Evolutionary conservation across 2,888 invertebrate species (phyloP).

Genomic region (Thelaira solivaga): DNA sequence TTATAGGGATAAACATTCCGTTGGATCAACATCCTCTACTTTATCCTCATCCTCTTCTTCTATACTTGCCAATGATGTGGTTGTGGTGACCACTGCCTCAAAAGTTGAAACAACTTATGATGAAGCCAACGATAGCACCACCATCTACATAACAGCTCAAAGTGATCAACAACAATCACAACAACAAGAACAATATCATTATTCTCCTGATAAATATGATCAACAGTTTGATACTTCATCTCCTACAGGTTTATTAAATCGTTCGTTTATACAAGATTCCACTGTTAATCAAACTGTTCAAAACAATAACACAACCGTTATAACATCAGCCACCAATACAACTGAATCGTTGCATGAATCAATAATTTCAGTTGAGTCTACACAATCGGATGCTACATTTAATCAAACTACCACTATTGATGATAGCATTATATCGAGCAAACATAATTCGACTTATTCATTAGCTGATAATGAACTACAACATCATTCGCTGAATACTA

Average conservation of each 20-base stretch:
- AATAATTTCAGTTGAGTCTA: conserved; percentile 76
- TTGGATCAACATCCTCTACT: conserved; percentile 50
- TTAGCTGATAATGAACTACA: conserved; percentile 76
- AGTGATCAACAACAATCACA: conserved; percentile 48
- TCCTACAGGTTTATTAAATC: conserved; percentile 60
- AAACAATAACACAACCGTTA: conserved; percentile 37
- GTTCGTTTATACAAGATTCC: conserved; percentile 66
- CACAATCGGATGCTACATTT: conserved; percentile 72
- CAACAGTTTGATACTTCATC: conserved; percentile 35
- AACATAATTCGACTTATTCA: conserved; percentile 76
- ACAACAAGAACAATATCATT: conserved; percentile 17
- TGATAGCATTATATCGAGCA: conserved; percentile 76
- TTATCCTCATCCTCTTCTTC: conserved; percentile 46
- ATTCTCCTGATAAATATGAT: conserved; percentile 41
- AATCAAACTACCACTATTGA: conserved; percentile 77
- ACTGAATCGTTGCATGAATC: conserved; percentile 75
- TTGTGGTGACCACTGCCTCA: conserved; percentile 64
- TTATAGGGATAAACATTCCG: conserved; percentile 62
- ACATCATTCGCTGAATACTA: conserved; percentile 67
- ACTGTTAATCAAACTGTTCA: conserved; percentile 49
- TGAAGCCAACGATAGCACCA: conserved; percentile 67
- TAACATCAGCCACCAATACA: conserved; percentile 31
- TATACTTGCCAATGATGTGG: conserved; percentile 56
- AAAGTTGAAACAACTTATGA: conserved; percentile 69
- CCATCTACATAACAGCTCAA: conserved; percentile 61